These are phyloP conservation scores for Machimus rusticus DNA, from an alignment of 2,888 invertebrate species.

Conservation along the genomic window DNA sequence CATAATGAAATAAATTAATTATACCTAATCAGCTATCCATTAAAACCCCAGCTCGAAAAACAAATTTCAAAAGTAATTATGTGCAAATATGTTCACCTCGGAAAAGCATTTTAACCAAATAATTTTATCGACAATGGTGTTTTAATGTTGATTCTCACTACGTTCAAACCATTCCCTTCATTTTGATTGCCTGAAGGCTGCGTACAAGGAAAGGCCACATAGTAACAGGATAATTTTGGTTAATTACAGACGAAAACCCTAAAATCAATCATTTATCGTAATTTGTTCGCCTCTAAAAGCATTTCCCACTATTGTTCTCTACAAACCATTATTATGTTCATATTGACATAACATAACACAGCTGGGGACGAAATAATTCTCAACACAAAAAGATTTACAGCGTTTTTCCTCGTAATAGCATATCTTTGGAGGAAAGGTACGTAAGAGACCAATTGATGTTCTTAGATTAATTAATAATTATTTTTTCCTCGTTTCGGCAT, in stretches of 20 bases:
- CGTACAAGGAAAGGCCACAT: background rate
- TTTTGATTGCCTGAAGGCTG: background rate
- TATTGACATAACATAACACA: background rate
- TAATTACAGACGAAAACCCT: background rate
- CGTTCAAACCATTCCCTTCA: background rate
- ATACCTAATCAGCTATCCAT: background rate
- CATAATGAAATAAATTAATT: background rate
- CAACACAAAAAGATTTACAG: background rate
- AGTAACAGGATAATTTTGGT: background rate
- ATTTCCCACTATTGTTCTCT: background rate
- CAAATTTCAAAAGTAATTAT: background rate
- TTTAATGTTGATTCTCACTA: background rate
- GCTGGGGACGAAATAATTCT: background rate
- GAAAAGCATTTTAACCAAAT: background rate
- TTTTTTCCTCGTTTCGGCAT: too few species aligned
- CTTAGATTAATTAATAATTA: too few species aligned
- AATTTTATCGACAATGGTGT: background rate
- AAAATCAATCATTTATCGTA: background rate
- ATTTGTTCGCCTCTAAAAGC: background rate
- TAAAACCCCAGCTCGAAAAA: background rate
- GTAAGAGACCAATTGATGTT: background rate
- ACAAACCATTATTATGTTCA: background rate
- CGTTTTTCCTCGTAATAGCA: background rate
- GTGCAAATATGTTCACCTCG: background rate
- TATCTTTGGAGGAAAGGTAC: background rate